Percentiles rank a stretch among this genome's conserved stretches.
Evolutionary conservation across 37 sponge, comb jelly and placozoan genomes (phyloP).

Genomic region (Cliona cf. orientalis): DNA sequence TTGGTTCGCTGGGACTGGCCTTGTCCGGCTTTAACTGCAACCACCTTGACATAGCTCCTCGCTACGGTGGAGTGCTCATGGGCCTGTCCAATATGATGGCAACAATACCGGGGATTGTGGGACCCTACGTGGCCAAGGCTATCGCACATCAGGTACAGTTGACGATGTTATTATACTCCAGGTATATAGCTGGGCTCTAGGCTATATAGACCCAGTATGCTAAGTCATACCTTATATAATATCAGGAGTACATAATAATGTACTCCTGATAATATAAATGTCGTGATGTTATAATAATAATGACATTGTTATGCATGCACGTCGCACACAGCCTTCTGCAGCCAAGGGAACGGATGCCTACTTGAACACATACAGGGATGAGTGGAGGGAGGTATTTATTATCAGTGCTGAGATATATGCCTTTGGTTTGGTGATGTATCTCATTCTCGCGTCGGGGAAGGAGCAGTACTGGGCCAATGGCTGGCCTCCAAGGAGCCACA

Average conservation of each 20-base stretch:
- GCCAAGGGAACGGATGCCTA: conserved; percentile 19
- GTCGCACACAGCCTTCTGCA: conserved; percentile 38
- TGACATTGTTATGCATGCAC: no score
- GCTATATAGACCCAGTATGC: no score
- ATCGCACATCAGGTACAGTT: conserved; percentile 62
- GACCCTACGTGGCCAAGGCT: conserved; percentile 76
- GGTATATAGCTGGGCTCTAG: no score
- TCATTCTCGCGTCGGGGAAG: conserved; percentile 67
- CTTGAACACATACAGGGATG: conserved; percentile 18
- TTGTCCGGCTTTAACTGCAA: conserved; percentile 72
- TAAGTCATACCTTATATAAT: no score
- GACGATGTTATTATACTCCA: no score
- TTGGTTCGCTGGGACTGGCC: conserved; percentile 50
- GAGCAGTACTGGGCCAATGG: conserved; percentile 81
- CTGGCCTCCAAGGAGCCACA: no score
- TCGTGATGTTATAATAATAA: no score
- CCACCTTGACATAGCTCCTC: conserved; percentile 90
- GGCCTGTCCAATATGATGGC: conserved; percentile 83
- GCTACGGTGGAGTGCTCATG: conserved; percentile 88
- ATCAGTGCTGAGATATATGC: conserved; percentile 79
- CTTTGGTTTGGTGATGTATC: conserved; percentile 69
- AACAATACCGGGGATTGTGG: conserved; percentile 86
- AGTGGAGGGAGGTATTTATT: conserved; percentile 89
- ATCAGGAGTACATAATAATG: no score
- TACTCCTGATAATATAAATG: no score